Evolutionary conservation across 2,888 invertebrate genomes (phyloP).

Genomic region (Drosophila anomalata): DNA sequence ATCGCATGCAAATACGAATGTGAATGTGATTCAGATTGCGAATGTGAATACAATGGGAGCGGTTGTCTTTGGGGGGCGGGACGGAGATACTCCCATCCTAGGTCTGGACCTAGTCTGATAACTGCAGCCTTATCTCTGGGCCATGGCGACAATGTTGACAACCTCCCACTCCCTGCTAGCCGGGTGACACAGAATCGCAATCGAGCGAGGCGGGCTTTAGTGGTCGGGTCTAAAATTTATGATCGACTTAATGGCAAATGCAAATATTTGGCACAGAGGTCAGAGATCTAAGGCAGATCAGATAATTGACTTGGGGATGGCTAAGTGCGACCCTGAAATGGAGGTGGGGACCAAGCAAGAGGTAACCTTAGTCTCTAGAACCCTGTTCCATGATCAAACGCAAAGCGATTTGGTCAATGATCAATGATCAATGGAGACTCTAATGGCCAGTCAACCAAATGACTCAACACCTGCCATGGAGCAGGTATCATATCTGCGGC

Average conservation of each 20-base stretch:
- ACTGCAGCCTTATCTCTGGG: constrained; percentile 50
- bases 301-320: constrained; percentile 4
- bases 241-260: constrained; percentile 49
- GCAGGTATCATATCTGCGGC: constrained; percentile 23
- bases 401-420: constrained; percentile 7
- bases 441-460: constrained; percentile 65
- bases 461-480: constrained; percentile 73
- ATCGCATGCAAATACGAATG: constrained; percentile 9
- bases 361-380: not conserved
- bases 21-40: constrained; percentile 1
- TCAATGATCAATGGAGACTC: constrained; percentile 66
- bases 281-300: constrained; percentile 48
- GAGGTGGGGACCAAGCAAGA: not conserved
- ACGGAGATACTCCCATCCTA: constrained; percentile 15
- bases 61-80: constrained; percentile 35
- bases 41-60: constrained; percentile 29
- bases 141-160: constrained; percentile 60
- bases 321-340: constrained; percentile 26
- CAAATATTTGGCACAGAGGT: constrained; percentile 63
- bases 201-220: constrained; percentile 29
- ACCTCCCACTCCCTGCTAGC: constrained; percentile 41
- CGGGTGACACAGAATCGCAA: constrained; percentile 59
- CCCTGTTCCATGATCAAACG: constrained; percentile 1
- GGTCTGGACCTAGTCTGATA: constrained; percentile 23
- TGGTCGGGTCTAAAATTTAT: constrained; percentile 34